Percentiles rank a stretch among this genome's conserved stretches.
Conservation (phyloP, 2,113 vertebrate genomes). For the Talpa occidentalis region DNA sequence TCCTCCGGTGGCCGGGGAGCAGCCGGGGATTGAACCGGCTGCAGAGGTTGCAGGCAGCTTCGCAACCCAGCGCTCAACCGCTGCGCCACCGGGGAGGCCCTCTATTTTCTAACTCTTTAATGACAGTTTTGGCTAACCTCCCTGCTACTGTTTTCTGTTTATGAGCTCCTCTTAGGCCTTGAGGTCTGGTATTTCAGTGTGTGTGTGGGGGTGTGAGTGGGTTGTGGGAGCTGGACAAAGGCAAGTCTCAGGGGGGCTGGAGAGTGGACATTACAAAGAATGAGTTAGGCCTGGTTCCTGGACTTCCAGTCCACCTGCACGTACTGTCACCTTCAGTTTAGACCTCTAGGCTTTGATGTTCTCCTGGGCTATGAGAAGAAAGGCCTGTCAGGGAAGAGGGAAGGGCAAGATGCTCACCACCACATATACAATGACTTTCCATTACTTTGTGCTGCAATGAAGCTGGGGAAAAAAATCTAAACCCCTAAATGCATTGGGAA, state of each 20-base stretch:
- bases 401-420: neutral
- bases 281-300: neutral
- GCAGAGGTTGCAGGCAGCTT: too few species aligned
- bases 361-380: neutral
- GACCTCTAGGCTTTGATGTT: neutral
- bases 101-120: too few species aligned
- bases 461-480: neutral
- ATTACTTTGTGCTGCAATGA: neutral
- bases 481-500: neutral
- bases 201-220: too few species aligned
- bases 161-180: conserved; percentile 18
- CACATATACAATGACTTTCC: neutral
- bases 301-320: neutral
- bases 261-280: neutral
- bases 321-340: neutral
- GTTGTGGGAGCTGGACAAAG: neutral
- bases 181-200: neutral
- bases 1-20: too few species aligned
- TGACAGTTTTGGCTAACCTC: conserved; percentile 29
- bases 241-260: neutral
- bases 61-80: too few species aligned
- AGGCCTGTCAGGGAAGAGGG: neutral
- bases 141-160: conserved; percentile 42
- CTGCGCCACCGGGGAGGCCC: too few species aligned
- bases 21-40: too few species aligned